These are phyloP conservation scores for Benthochromis sp. DNA, from an alignment of 2,113 vertebrate species.

Conservation along the genomic window DNA sequence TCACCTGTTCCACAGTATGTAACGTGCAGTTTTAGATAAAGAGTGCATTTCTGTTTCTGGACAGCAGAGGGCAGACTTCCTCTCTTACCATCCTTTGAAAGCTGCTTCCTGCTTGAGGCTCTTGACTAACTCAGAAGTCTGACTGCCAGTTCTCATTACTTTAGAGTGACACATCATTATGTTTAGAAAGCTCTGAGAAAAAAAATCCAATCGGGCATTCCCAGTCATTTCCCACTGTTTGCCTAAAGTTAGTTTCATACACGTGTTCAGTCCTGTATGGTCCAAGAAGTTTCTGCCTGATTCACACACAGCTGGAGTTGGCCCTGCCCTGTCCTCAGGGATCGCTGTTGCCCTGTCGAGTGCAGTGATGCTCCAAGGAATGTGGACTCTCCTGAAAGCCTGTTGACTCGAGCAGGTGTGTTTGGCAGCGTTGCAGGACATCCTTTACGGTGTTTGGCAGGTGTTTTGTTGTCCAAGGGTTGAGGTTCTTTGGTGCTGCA, in stretches of 20 bases:
- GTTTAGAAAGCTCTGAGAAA: neutral
- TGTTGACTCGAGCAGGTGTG: neutral
- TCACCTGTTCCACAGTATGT: neutral
- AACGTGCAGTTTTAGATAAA: neutral
- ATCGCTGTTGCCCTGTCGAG: neutral
- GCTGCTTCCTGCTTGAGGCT: neutral
- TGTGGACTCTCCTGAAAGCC: constrained; percentile 27
- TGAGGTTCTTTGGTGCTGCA: neutral
- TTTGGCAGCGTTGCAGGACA: neutral
- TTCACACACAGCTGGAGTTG: neutral
- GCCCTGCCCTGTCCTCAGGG: neutral
- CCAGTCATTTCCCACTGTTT: neutral
- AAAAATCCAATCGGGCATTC: neutral
- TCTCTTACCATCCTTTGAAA: neutral
- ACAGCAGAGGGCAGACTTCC: constrained; percentile 44
- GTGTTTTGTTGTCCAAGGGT: neutral
- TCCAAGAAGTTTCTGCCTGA: neutral
- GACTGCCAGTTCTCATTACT: neutral
- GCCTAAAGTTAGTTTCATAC: neutral
- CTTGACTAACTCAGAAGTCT: neutral
- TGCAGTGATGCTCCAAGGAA: constrained; percentile 6
- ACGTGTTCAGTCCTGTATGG: neutral
- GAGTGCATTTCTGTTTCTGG: neutral
- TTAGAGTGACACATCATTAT: neutral
- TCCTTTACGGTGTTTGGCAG: neutral